A percentile compares a stretch with the other conserved stretches of the same genome.
phyloP scores from a whole-genome alignment of 2,797 vertebrate species.

The Sus cebifrons region DNA sequence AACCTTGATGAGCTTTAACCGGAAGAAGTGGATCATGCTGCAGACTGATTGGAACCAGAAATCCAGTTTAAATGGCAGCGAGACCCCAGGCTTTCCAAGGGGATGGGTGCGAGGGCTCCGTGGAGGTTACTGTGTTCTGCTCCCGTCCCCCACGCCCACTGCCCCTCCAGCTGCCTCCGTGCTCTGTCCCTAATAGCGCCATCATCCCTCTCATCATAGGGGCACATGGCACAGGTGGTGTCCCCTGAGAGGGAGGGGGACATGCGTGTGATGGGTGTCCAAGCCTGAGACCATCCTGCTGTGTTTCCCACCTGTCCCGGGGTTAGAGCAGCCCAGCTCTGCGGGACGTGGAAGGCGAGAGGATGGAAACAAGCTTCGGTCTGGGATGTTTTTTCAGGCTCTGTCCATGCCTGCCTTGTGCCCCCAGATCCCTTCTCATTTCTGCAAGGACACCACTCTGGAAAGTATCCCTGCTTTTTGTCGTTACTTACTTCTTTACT shows the following conservation, averaged over 20 bases:
- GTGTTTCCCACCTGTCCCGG: neutral
- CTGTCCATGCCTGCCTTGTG: neutral
- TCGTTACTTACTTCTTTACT: neutral
- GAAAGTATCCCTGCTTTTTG: neutral
- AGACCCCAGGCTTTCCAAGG: neutral
- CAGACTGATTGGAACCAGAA: conserved; percentile 45
- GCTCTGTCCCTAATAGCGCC: neutral
- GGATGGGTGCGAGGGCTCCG: no score
- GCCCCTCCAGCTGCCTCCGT: no score
- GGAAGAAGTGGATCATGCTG: conserved; percentile 40
- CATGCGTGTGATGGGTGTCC: neutral
- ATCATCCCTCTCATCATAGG: neutral
- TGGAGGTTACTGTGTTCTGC: neutral
- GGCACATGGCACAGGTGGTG: neutral
- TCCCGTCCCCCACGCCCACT: neutral
- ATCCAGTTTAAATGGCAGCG: neutral
- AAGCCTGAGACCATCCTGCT: neutral
- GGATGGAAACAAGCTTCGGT: neutral
- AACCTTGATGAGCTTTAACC: conserved; percentile 33
- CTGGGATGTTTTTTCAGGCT: neutral
- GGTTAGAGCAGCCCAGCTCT: neutral
- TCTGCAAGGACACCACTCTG: neutral
- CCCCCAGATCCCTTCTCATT: neutral
- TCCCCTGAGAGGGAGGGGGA: no score
- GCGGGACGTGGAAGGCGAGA: neutral